A percentile compares a stretch with the other conserved stretches of the same genome.
Evolutionary conservation across 64 coral and sea anemone species (phyloP).

Genomic region (Pocillopora verrucosa): DNA sequence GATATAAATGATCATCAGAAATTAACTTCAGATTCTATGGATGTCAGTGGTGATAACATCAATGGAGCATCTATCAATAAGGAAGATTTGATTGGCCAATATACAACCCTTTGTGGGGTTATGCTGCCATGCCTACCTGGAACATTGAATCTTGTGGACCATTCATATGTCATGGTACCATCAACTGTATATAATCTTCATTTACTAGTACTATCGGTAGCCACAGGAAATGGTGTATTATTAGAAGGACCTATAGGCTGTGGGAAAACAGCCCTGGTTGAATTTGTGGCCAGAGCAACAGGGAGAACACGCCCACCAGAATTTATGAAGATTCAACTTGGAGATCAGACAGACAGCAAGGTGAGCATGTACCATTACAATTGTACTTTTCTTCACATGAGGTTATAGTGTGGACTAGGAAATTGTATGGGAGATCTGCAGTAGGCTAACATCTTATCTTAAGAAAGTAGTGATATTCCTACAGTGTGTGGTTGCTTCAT

Average conservation of each 20-base stretch:
- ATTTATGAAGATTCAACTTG: constrained; percentile 90
- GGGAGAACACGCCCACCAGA: constrained; percentile 66
- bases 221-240: constrained; percentile 72
- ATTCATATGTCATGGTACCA: constrained; percentile 71
- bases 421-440: too few relatives aligned
- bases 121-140: constrained; percentile 61
- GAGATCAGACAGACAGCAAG: constrained; percentile 98
- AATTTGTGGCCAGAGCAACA: constrained; percentile 69
- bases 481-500: not conserved
- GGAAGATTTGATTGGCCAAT: constrained; percentile 71
- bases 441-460: too few relatives aligned
- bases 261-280: constrained; percentile 91
- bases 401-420: too few relatives aligned
- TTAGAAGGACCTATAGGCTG: constrained; percentile 87
- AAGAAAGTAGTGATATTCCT: not conserved
- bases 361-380: constrained; percentile 26
- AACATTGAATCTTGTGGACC: not conserved
- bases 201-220: constrained; percentile 77
- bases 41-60: constrained; percentile 10
- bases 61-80: constrained; percentile 55
- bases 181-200: constrained; percentile 75
- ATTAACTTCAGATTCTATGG: not conserved
- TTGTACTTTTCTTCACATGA: not conserved
- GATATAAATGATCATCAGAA: not conserved
- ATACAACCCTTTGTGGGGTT: constrained; percentile 63